phyloP scores from a whole-genome alignment of 2,888 invertebrate genomes.

The Drosophila multiciliata region DNA sequence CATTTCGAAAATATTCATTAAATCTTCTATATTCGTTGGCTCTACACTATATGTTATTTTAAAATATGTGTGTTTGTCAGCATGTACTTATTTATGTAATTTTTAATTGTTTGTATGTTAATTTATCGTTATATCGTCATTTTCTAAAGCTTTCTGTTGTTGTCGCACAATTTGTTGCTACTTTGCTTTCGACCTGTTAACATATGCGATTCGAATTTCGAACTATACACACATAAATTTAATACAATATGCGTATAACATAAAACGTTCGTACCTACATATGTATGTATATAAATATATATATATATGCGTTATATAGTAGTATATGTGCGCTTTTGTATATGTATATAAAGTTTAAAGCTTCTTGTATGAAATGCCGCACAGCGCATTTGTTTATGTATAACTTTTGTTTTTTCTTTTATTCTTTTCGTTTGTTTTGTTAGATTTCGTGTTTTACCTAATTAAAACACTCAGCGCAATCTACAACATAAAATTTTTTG shows the following conservation, averaged over 20 bases:
- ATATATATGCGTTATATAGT: constrained; percentile 26
- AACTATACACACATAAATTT: constrained; percentile 17
- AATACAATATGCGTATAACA: constrained; percentile 26
- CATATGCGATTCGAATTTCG: constrained; percentile 32
- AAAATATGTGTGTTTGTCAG: neutral
- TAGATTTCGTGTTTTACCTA: constrained; percentile 10
- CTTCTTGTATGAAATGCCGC: constrained; percentile 60
- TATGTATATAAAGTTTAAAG: constrained; percentile 59
- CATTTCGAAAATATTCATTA: constrained; percentile 12
- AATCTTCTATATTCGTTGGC: constrained; percentile 45
- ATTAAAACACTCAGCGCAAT: constrained; percentile 21
- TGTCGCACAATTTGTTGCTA: constrained; percentile 30
- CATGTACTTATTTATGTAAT: constrained; percentile 16
- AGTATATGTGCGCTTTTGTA: constrained; percentile 10
- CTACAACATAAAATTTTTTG: constrained; percentile 12
- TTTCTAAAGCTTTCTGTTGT: constrained; percentile 51
- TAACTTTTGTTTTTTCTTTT: constrained; percentile 3
- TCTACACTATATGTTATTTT: constrained; percentile 19
- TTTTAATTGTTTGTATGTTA: constrained; percentile 20
- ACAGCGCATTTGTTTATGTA: constrained; percentile 53
- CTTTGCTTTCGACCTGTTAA: constrained; percentile 46
- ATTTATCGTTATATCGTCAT: constrained; percentile 30
- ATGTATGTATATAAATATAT: constrained; percentile 24
- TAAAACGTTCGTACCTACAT: constrained; percentile 34
- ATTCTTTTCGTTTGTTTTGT: neutral